These are phyloP conservation scores for Charina bottae DNA, from an alignment of 2,113 vertebrate genomes.

Conservation along the genomic window DNA sequence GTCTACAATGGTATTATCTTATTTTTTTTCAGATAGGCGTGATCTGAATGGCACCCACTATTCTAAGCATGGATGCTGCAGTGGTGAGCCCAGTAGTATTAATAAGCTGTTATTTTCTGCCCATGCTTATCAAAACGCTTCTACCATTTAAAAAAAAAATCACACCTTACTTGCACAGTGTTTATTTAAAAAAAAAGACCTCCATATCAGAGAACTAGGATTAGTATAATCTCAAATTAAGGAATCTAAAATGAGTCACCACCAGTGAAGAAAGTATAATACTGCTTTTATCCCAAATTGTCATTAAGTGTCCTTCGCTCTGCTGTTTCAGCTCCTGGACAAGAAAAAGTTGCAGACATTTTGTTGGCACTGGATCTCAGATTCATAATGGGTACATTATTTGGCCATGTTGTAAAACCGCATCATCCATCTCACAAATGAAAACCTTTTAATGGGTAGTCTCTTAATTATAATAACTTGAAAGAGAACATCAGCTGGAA, in stretches of 20 bases:
- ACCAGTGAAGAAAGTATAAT: slow-evolving; percentile 37
- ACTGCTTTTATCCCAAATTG: slow-evolving; percentile 52
- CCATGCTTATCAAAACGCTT: neutral
- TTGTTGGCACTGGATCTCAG: slow-evolving; percentile 59
- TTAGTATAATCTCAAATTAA: slow-evolving; percentile 8
- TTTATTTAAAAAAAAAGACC: neutral
- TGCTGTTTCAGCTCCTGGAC: slow-evolving; percentile 44
- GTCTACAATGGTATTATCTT: no score
- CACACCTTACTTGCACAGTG: slow-evolving; percentile 26
- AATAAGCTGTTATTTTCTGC: no score
- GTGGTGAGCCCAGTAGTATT: no score
- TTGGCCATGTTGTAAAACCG: slow-evolving; percentile 63
- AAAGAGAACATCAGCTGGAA: slow-evolving; percentile 65
- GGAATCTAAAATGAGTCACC: slow-evolving; percentile 30
- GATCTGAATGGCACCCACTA: no score
- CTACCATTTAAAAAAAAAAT: neutral
- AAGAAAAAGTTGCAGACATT: slow-evolving; percentile 52
- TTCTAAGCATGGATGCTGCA: no score
- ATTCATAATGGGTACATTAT: slow-evolving; percentile 65
- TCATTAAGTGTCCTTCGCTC: slow-evolving; percentile 52
- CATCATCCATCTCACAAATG: slow-evolving; percentile 68
- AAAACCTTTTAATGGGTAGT: slow-evolving; percentile 59
- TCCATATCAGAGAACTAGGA: slow-evolving; percentile 15
- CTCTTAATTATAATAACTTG: slow-evolving; percentile 68
- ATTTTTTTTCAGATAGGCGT: no score